A percentile compares a stretch with the other conserved stretches of the same genome.
Conservation (phyloP, 2,888 invertebrate species). For the Lycaena phlaeas region DNA sequence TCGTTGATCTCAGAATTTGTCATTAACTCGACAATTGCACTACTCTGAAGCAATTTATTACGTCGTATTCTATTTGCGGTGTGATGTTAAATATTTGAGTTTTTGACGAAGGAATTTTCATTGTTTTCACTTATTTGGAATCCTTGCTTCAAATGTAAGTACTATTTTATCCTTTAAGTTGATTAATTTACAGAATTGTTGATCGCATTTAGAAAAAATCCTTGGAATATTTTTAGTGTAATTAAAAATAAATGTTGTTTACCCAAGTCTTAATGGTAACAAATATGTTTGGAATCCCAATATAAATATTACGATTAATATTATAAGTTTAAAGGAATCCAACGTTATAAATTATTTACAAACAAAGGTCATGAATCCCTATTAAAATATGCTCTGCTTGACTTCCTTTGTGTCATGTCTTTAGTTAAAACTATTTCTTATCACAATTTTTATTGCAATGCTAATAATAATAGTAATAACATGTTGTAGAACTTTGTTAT, state of each 20-base stretch:
- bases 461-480: too few relatives aligned
- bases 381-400: slow-evolving; percentile 3
- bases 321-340: too few relatives aligned
- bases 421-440: background rate
- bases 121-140: background rate
- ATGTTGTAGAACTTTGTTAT: too few relatives aligned
- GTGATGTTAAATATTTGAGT: slow-evolving; percentile 13
- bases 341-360: slow-evolving; percentile 12
- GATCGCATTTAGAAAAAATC: background rate
- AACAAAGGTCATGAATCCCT: slow-evolving; percentile 1
- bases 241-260: too few relatives aligned
- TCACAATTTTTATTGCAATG: too few relatives aligned
- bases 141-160: slow-evolving; percentile 10
- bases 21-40: slow-evolving; percentile 5
- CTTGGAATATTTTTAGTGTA: slow-evolving; percentile 4
- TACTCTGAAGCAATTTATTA: slow-evolving; percentile 28
- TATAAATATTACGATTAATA: too few relatives aligned
- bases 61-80: slow-evolving; percentile 26
- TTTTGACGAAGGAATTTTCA: background rate
- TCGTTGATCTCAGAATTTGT: slow-evolving; percentile 1
- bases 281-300: too few relatives aligned
- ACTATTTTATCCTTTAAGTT: slow-evolving; percentile 3
- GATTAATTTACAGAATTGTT: background rate
- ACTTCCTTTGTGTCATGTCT: background rate
- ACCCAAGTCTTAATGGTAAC: too few relatives aligned